phyloP scores from a whole-genome alignment of 2,113 vertebrate species.

The Phyllopteryx taeniolatus region DNA sequence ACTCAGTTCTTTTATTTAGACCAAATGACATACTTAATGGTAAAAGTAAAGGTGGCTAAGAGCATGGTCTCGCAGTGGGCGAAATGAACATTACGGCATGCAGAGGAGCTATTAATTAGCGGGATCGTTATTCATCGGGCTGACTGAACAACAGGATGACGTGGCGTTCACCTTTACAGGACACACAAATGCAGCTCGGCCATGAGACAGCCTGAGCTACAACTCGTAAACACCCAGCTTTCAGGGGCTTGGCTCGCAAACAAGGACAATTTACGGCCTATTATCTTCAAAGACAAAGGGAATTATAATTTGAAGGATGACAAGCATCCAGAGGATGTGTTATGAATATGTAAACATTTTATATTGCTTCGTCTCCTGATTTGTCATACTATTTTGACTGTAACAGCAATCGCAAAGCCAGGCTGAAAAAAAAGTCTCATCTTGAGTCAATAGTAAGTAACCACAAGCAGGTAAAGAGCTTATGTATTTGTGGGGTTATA shows the following conservation, averaged over 20 bases:
- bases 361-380: conserved; percentile 31
- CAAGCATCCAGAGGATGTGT: conserved; percentile 64
- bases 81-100: conserved; percentile 53
- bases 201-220: conserved; percentile 62
- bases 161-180: conserved; percentile 69
- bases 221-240: conserved; percentile 70
- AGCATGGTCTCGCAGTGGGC: conserved; percentile 41
- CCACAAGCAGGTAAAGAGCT: conserved; percentile 28
- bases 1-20: conserved; percentile 31
- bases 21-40: conserved; percentile 18
- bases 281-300: conserved; percentile 75
- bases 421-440: conserved; percentile 31
- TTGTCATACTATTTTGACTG: conserved; percentile 43
- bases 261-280: conserved; percentile 76
- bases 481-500: conserved; percentile 30
- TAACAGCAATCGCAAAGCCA: conserved; percentile 59
- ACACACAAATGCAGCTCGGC: conserved; percentile 46
- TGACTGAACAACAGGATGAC: conserved; percentile 42
- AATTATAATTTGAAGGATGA: conserved; percentile 74
- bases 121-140: conserved; percentile 58
- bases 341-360: conserved; percentile 70
- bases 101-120: conserved; percentile 70
- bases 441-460: conserved; percentile 52
- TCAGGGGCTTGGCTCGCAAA: conserved; percentile 69
- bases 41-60: background rate